A percentile compares a stretch with the other conserved stretches of the same genome.
phyloP scores from a whole-genome alignment of 1,140 invertebrate genomes.

The Tetramorium simillimum region DNA sequence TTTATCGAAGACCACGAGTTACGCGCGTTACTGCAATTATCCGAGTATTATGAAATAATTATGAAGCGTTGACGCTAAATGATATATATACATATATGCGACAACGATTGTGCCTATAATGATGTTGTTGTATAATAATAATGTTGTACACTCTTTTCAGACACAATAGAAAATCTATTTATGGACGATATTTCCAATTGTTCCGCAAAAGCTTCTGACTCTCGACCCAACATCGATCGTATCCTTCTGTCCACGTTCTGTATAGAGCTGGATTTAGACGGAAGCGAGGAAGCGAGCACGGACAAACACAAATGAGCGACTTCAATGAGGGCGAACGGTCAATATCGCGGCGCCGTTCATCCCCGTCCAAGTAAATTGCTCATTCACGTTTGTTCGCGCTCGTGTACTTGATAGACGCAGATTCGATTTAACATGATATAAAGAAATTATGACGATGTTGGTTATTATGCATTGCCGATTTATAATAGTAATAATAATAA shows the following conservation, averaged over 20 bases:
- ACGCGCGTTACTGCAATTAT: not conserved
- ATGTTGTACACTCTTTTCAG: conserved; percentile 61
- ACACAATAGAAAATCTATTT: conserved; percentile 64
- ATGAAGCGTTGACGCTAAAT: not conserved
- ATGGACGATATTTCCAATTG: conserved; percentile 66
- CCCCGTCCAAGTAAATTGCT: not conserved
- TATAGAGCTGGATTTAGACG: not conserved
- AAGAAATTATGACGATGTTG: conserved; percentile 36
- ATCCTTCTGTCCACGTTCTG: conserved; percentile 39
- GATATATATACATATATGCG: not conserved
- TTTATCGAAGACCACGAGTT: not conserved
- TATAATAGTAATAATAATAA: conserved; percentile 49
- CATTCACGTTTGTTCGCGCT: not conserved
- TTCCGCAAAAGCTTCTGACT: conserved; percentile 33
- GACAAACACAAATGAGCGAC: not conserved
- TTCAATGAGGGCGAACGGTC: not conserved
- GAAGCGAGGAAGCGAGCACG: not conserved
- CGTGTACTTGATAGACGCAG: not conserved
- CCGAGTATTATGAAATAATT: not conserved
- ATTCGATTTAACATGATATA: conserved; percentile 12
- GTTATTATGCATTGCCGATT: conserved; percentile 57
- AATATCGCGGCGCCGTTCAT: not conserved
- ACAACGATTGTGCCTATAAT: conserved; percentile 72
- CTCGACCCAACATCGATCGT: conserved; percentile 57
- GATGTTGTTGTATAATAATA: conserved; percentile 60